Conservation (phyloP, 2,113 vertebrate species). For the Condylura cristata region DNA sequence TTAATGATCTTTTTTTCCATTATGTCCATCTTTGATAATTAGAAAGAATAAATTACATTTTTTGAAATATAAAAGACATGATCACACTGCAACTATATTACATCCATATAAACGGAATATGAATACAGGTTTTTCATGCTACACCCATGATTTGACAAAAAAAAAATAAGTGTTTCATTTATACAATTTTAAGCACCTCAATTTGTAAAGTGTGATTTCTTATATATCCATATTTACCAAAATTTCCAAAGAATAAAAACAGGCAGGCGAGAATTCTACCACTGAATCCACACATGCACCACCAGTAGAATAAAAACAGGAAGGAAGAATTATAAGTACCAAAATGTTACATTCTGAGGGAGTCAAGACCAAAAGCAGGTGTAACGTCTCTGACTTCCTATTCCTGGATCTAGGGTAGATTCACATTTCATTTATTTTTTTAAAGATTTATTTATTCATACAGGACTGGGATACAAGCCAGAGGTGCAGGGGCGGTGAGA, state of each 20-base stretch:
- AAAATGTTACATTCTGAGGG: background rate
- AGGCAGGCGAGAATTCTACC: background rate
- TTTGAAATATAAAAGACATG: background rate
- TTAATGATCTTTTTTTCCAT: slow-evolving; percentile 2
- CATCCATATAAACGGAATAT: background rate
- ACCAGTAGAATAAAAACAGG: background rate
- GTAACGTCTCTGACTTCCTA: background rate
- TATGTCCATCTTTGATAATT: background rate
- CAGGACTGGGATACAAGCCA: too few species aligned
- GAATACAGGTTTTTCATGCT: background rate
- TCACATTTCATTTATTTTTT: too few species aligned
- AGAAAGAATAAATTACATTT: slow-evolving; percentile 8
- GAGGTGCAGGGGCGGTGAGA: too few species aligned
- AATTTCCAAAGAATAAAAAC: background rate
- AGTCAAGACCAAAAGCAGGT: background rate
- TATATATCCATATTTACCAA: background rate
- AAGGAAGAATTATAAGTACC: background rate
- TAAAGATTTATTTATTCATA: too few species aligned
- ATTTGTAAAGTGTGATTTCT: background rate
- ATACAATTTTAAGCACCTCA: background rate
- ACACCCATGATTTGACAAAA: background rate
- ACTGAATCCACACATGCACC: too few species aligned
- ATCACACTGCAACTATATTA: background rate
- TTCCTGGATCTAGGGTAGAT: background rate
- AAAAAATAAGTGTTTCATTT: background rate